Evolutionary conservation across 2,888 invertebrate genomes (phyloP).

Genomic region (Pollenia angustigena): DNA sequence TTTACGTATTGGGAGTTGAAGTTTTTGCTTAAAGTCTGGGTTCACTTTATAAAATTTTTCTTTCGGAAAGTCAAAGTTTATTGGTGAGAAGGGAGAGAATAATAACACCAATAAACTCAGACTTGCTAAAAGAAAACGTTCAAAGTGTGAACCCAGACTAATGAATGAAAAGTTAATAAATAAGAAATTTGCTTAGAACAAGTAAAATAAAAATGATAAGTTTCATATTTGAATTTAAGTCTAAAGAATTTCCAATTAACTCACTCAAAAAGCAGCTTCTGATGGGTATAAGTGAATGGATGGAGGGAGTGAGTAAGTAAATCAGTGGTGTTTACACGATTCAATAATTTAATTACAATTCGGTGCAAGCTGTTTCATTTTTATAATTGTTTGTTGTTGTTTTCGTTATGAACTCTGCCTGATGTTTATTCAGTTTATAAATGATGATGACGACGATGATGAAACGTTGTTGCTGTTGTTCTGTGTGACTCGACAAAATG

Average conservation of each 20-base stretch:
- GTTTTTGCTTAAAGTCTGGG: too few relatives aligned
- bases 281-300: not conserved
- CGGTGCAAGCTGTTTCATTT: conserved; percentile 56
- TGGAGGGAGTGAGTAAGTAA: not conserved
- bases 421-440: conserved; percentile 33
- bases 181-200: too few relatives aligned
- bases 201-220: too few relatives aligned
- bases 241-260: conserved; percentile 36
- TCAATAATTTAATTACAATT: conserved; percentile 63
- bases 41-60: too few relatives aligned
- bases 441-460: conserved; percentile 27
- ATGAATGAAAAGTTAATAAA: too few relatives aligned
- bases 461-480: conserved; percentile 8
- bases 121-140: not conserved
- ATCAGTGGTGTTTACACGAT: conserved; percentile 27
- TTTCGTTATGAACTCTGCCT: conserved; percentile 42
- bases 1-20: too few relatives aligned
- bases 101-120: not conserved
- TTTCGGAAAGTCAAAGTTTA: too few relatives aligned
- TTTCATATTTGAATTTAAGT: not conserved
- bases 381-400: conserved; percentile 9
- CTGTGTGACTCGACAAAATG: conserved; percentile 66
- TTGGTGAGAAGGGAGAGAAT: too few relatives aligned
- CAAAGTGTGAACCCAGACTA: too few relatives aligned
- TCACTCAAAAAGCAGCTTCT: conserved; percentile 11